A percentile compares a stretch with the other conserved stretches of the same genome.
phyloP scores from a whole-genome alignment of 1,140 invertebrate species.

The Drosophila tsacasi region DNA sequence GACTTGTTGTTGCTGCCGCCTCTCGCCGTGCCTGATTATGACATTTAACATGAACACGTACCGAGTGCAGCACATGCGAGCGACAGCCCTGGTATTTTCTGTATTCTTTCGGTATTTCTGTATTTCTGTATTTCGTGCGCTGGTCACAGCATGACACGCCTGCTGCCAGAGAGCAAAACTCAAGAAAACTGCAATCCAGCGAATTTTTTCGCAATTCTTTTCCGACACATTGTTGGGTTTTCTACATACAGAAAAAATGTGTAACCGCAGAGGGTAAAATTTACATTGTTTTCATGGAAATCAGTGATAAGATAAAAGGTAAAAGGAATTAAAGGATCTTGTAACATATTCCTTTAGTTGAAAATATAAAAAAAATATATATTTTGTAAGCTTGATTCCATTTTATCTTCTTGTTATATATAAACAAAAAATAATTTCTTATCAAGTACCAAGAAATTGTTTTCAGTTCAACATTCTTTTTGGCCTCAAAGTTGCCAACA shows the following conservation, averaged over 20 bases:
- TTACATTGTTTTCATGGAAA: fast-evolving
- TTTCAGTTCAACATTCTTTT: slow-evolving; percentile 36
- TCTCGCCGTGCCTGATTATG: slow-evolving; percentile 68
- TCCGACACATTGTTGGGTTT: slow-evolving; percentile 22
- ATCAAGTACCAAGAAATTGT: not conserved
- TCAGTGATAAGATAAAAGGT: too few species aligned
- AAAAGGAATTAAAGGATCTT: not conserved
- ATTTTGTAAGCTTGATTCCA: too few species aligned
- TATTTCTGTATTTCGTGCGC: slow-evolving; percentile 27
- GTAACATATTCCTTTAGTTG: not conserved
- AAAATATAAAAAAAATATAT: too few species aligned
- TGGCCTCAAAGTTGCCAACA: slow-evolving; percentile 54
- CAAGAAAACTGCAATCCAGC: slow-evolving; percentile 58
- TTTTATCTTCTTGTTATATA: too few species aligned
- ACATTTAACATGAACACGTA: slow-evolving; percentile 83
- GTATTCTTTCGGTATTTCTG: slow-evolving; percentile 28
- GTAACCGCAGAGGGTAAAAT: not conserved
- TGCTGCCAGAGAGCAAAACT: slow-evolving; percentile 29
- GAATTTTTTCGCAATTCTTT: slow-evolving; percentile 22
- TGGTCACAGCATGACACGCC: slow-evolving; percentile 46
- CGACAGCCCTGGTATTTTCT: slow-evolving; percentile 63
- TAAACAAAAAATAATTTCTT: not conserved
- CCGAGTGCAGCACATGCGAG: slow-evolving; percentile 68
- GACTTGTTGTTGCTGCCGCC: slow-evolving; percentile 14
- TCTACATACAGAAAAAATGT: slow-evolving; percentile 31